Conservation (phyloP, 2,888 invertebrate genomes). For the Trachelus stipa region DNA sequence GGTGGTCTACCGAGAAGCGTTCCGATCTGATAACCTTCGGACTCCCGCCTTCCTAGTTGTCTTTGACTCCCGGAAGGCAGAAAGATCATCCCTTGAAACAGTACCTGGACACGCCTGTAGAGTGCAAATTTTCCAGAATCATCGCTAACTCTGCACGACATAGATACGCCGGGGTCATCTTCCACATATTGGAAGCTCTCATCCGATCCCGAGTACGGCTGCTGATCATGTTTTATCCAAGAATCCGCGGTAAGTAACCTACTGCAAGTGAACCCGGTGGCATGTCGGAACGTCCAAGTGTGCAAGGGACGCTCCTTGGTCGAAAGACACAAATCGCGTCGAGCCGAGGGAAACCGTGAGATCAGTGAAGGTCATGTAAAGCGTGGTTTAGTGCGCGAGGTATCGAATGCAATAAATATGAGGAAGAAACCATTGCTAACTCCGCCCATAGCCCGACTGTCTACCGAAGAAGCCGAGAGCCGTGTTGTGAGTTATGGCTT, state of each 20-base stretch:
- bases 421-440: conserved; percentile 47
- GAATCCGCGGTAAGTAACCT: neutral
- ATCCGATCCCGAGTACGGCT: neutral
- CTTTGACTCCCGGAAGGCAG: conserved; percentile 2
- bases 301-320: neutral
- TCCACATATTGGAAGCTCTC: neutral
- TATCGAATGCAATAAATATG: conserved; percentile 51
- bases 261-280: neutral
- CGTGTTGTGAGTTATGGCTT: conserved; percentile 56
- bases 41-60: neutral
- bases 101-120: neutral
- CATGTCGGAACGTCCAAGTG: neutral
- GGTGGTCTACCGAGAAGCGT: conserved; percentile 3
- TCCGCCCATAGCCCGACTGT: conserved; percentile 53
- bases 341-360: neutral
- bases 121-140: neutral
- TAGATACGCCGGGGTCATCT: neutral
- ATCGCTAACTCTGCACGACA: neutral
- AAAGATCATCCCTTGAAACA: neutral
- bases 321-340: neutral
- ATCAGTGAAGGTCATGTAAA: neutral
- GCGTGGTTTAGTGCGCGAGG: conserved; percentile 19
- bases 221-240: neutral
- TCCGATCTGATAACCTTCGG: neutral
- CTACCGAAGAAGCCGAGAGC: conserved; percentile 56